Evolutionary conservation across 2,113 vertebrate genomes (phyloP), one percentile per base, ranked within the genome.

Genomic region (Pantherophis guttatus): DNA sequence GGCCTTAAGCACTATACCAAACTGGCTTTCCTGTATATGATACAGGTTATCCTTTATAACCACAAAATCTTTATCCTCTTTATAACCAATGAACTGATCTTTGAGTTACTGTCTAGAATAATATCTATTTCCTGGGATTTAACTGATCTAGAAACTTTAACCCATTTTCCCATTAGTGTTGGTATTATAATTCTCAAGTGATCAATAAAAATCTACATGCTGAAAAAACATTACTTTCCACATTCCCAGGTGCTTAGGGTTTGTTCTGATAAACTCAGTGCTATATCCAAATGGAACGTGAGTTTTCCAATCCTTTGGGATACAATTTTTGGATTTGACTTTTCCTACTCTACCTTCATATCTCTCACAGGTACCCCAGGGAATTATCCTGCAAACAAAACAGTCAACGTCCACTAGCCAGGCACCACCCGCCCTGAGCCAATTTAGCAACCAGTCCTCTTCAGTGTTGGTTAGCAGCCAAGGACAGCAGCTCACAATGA

Each of bases 301-400:
- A 23, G n/a, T 12, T 39, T 50, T 3, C 19, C 7, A 55, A 12
- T 1, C 11, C 81, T 15, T 81, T 19, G 26, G n/a, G 15, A 81
- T 81, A 9, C 17, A 81, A 7, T 17, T 81, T 81, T 81, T 81
- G 70, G 70, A 9, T 81, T 39, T 81, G 10, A 81, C 33, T 33
- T 81, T 26, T 55, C 50, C 50, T 58, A 54, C 88, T 59, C 62
- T 93, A n/a, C 53, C 81, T 55, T 65, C 92, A 48, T 58, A 88
- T 85, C 53, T 90, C 92, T 33, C 50, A 33, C 96, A 99, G 99
- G 97, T 98, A 94, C 98, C 98, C 44, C 98, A 99, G 88, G 98
- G 96, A 95, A 98, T 99, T 89, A 96, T 99, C 65, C 96, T 99
- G 91, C 96, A 98, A 88, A 95, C 93, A 23, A 97, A 97, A 91